Base-by-base conservation (phyloP, 2,888 invertebrate genomes). In the Caenorhabditis panamensis region DNA sequence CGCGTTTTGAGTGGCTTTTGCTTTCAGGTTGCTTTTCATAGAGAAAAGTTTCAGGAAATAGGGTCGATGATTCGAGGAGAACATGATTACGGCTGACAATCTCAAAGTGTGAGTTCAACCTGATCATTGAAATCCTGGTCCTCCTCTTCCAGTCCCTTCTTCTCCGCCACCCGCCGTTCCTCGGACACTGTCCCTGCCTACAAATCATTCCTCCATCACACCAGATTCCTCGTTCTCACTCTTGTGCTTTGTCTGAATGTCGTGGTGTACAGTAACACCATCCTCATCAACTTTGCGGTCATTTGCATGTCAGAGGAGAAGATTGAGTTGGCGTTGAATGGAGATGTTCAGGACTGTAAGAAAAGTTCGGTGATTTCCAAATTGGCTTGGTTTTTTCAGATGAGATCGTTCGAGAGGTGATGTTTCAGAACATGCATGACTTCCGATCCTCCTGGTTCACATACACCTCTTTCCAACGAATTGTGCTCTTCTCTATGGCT, bases 151-250 rank as follows among this genome's bases (percentile, higher is more conserved):
- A 79, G 79, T 8, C 79, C 79, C 18, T 64, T 79, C 67, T 79
- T 79, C 69, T 79, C 79, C 2, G 73, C 79, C 11, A 75, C 79
- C n/a, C 68, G 79, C 11, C 58, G 69, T 44, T 49, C 68, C 1
- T 59, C 73, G 0, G 68, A 53, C 51, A 31, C 51, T 22, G 53
- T 68, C 18, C 79, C 79, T 16, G 79, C 79, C 22, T 79, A 79
- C 61, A 73, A 79, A 41, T 75, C 79, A 0, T 79, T 79, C n/a
- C 75, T 79, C 20, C 79, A 79, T 47, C 73, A 53, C 22, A 79
- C 79, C 6, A 59, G 79, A 5, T 79, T 79, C 61, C 67, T 79
- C 1, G 54, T 79, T 1, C 64, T 79, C 18, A 47, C 62, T 31
- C 58, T 79, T 0, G 59, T 79, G 18, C 26, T 79, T n/a, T 18